Conservation (phyloP, 2,797 vertebrate species). For the Vespertilio murinus region DNA sequence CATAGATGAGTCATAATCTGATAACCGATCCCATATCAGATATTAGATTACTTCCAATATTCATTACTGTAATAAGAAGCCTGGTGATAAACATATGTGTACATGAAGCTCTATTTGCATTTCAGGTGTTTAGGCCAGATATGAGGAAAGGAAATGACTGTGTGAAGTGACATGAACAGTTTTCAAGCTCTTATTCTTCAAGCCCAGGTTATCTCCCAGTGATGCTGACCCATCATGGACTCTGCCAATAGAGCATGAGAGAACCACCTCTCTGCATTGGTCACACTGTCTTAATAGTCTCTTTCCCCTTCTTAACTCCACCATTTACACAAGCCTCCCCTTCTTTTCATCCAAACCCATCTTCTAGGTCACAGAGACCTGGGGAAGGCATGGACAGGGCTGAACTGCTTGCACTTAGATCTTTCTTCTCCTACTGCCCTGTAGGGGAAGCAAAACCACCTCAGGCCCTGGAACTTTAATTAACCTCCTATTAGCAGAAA, state of each 20-base stretch:
- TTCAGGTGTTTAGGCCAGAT: constrained; percentile 1
- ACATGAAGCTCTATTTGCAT: not conserved
- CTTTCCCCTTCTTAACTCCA: not conserved
- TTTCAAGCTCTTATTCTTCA: not conserved
- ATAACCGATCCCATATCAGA: constrained; percentile 61
- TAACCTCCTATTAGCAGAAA: constrained; percentile 14
- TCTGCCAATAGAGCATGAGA: not conserved
- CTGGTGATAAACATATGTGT: not conserved
- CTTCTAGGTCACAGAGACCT: not conserved
- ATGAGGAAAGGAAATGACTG: not conserved
- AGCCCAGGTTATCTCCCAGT: not conserved
- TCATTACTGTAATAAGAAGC: constrained; percentile 14
- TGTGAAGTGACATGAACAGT: not conserved
- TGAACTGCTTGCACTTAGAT: not conserved
- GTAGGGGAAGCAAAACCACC: not conserved
- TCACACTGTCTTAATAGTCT: not conserved
- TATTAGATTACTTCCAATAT: constrained; percentile 48
- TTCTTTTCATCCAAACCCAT: not conserved
- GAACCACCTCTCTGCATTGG: not conserved
- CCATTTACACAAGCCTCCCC: not conserved
- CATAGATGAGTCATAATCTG: constrained; percentile 49
- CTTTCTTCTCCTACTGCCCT: not conserved
- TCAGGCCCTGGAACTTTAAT: constrained; percentile 19
- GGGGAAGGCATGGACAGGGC: not conserved
- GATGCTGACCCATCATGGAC: not conserved